These are phyloP conservation scores for Portunus trituberculatus DNA, from an alignment of 1,140 invertebrate genomes.

Conservation along the genomic window DNA sequence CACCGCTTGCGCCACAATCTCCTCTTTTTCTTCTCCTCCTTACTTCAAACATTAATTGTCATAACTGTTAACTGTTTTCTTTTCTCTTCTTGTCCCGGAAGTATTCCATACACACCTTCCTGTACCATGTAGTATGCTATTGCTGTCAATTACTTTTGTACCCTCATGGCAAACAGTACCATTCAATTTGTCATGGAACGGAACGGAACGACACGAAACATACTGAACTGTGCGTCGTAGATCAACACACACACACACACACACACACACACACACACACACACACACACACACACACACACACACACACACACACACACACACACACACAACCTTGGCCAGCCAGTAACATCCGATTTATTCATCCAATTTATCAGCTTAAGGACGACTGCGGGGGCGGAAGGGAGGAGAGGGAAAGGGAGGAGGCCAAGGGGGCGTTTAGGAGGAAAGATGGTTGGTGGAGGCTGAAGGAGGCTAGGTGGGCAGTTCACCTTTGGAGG, in stretches of 20 bases:
- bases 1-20: no score
- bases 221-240: background rate
- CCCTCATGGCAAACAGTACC: no score
- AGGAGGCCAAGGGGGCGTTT: background rate
- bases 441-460: background rate
- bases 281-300: constrained; percentile 7
- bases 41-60: no score
- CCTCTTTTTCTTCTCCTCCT: no score
- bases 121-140: no score
- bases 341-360: no score
- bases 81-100: no score
- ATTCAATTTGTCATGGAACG: no score
- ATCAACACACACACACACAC: background rate
- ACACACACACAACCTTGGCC: background rate
- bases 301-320: constrained; percentile 29
- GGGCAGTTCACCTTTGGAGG: background rate
- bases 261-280: constrained; percentile 29
- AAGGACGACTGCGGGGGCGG: background rate
- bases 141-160: no score
- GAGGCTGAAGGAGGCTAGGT: background rate
- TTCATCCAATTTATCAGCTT: no score
- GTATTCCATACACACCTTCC: no score
- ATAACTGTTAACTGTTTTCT: no score
- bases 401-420: background rate
- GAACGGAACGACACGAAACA: background rate